These are phyloP conservation scores for Alcedo atthis DNA, from an alignment of 2,797 vertebrate species.

Conservation along the genomic window DNA sequence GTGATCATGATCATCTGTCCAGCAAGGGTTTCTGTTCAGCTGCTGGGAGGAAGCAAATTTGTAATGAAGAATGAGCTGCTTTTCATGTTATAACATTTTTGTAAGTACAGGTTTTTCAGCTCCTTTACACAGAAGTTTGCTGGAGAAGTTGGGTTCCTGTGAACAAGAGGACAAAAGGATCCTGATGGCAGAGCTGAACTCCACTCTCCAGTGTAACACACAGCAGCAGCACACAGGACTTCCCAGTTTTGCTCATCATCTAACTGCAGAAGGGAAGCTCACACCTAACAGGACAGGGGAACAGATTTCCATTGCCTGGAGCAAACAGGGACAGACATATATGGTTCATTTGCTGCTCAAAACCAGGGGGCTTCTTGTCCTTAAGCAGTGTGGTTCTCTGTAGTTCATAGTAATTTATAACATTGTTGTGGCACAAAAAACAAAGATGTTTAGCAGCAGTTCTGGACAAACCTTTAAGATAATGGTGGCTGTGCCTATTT, in stretches of 20 bases:
- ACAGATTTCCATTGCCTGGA: background rate
- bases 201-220: background rate
- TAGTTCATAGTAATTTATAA: background rate
- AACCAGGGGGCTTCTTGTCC: rapidly evolving
- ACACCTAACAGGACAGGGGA: background rate
- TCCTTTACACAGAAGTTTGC: background rate
- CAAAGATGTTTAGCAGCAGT: background rate
- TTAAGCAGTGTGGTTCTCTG: background rate
- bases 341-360: background rate
- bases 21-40: background rate
- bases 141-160: background rate
- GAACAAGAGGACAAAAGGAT: background rate
- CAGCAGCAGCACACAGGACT: background rate
- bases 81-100: background rate
- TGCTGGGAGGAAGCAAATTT: background rate
- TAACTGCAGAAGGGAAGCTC: background rate
- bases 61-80: background rate
- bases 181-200: background rate
- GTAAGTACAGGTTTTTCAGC: background rate
- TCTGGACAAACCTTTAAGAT: background rate
- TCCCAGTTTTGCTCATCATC: background rate
- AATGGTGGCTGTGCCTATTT: background rate
- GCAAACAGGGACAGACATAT: background rate
- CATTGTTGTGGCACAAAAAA: background rate
- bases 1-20: background rate